Evolutionary conservation across 2,113 vertebrate genomes (phyloP).

Genomic region (Crotalus helleri): DNA sequence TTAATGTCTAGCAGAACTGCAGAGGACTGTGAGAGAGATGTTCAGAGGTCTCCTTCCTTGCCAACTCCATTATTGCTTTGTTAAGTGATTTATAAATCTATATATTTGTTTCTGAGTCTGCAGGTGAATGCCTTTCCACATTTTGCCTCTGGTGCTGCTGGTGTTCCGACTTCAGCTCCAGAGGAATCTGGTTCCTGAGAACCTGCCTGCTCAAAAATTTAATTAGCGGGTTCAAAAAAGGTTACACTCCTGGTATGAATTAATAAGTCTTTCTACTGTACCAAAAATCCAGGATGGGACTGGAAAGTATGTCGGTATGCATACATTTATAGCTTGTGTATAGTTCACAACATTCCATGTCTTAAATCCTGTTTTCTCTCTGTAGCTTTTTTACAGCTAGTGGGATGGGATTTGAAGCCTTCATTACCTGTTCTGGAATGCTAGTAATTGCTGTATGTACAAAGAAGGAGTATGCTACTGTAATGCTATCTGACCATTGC

Average conservation of each 20-base stretch:
- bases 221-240: neutral
- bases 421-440: conserved; percentile 84
- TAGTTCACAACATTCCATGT: neutral
- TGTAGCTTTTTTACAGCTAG: conserved; percentile 90
- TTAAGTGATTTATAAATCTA: neutral
- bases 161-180: neutral
- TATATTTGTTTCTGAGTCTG: neutral
- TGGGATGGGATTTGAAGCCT: conserved; percentile 95
- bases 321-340: neutral
- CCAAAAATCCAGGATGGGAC: neutral
- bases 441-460: conserved; percentile 95
- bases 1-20: neutral
- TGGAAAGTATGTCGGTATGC: neutral
- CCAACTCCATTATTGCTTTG: neutral
- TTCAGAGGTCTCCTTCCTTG: neutral
- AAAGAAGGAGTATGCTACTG: conserved; percentile 94
- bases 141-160: neutral
- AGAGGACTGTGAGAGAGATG: neutral
- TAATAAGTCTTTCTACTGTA: neutral
- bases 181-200: neutral
- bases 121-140: neutral
- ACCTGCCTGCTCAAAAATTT: neutral
- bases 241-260: neutral
- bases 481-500: conserved; percentile 92
- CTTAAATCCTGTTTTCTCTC: conserved; percentile 11